Evolutionary conservation across 2,113 vertebrate genomes (phyloP).

Genomic region (Vidua chalybeata): DNA sequence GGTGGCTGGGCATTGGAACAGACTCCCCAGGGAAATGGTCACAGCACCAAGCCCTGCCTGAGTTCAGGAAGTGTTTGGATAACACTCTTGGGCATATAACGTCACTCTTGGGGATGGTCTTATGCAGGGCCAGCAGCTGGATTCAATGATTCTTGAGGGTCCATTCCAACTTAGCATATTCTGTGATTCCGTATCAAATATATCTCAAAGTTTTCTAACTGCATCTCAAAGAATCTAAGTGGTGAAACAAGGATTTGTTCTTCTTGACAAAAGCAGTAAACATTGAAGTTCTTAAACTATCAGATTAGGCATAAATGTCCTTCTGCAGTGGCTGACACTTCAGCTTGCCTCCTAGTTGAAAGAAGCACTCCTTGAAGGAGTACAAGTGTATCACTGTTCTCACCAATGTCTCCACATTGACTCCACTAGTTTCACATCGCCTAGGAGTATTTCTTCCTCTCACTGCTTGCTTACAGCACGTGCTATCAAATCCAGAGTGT

Average conservation of each 20-base stretch:
- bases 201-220: neutral
- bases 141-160: neutral
- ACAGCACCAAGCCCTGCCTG: neutral
- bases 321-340: neutral
- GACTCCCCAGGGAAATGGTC: neutral
- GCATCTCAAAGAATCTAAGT: neutral
- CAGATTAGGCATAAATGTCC: neutral
- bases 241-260: neutral
- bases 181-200: neutral
- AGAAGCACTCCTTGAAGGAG: neutral
- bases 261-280: neutral
- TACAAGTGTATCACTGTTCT: neutral
- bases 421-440: neutral
- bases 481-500: neutral
- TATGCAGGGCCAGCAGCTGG: neutral
- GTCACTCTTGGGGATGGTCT: neutral
- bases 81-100: neutral
- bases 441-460: neutral
- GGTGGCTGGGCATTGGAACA: neutral
- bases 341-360: neutral
- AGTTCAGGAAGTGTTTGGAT: neutral
- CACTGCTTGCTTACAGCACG: neutral
- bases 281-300: neutral
- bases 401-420: neutral
- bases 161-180: neutral